Evolutionary conservation across 2,888 invertebrate species (phyloP).

Genomic region (Notocelia uddmanniana): DNA sequence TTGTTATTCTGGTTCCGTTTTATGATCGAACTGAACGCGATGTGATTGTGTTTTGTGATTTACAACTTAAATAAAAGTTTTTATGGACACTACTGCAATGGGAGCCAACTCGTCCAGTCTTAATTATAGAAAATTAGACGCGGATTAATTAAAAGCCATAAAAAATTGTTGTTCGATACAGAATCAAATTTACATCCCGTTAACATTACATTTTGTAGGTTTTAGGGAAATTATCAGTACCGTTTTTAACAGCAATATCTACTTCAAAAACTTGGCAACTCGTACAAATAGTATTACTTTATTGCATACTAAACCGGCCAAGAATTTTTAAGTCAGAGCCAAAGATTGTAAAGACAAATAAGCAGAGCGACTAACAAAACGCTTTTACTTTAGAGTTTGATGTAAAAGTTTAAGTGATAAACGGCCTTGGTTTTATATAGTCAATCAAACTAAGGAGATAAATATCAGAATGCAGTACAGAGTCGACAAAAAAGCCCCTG

Average conservation of each 20-base stretch:
- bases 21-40: conserved; percentile 43
- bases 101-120: conserved; percentile 36
- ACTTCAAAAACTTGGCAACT: conserved; percentile 35
- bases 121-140: conserved; percentile 41
- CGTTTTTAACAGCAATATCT: neutral
- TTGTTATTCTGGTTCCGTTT: conserved; percentile 45
- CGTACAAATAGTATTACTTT: conserved; percentile 35
- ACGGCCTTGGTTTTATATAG: conserved; percentile 22
- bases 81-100: conserved; percentile 41
- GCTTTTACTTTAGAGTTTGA: neutral
- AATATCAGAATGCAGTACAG: conserved; percentile 41
- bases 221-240: neutral
- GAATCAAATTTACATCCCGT: conserved; percentile 5
- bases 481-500: conserved; percentile 56
- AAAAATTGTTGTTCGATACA: conserved; percentile 8
- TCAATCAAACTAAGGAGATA: conserved; percentile 42
- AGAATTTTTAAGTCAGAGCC: conserved; percentile 29
- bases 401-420: conserved; percentile 12
- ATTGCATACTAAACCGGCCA: conserved; percentile 38
- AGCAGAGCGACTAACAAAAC: conserved; percentile 18
- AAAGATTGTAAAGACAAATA: conserved; percentile 23
- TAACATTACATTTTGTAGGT: neutral
- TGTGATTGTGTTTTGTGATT: conserved; percentile 44
- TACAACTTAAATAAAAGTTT: conserved; percentile 44
- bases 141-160: conserved; percentile 26